phyloP scores from a whole-genome alignment of 2,797 vertebrate species.

The Crax fasciolata region DNA sequence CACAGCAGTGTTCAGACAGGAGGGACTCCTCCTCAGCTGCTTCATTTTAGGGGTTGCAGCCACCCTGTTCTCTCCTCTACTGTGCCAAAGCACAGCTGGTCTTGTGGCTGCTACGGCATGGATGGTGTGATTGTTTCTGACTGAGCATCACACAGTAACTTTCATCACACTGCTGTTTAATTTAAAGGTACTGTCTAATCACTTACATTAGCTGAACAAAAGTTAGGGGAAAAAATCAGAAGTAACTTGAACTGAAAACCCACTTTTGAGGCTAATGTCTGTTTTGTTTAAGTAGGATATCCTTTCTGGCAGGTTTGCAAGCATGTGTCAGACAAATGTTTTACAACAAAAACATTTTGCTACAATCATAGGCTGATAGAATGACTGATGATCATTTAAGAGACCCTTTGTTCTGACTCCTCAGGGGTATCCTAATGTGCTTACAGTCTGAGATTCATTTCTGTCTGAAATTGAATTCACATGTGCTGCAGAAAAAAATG shows the following conservation, averaged over 20 bases:
- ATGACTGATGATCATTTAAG: constrained; percentile 67
- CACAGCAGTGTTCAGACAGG: fast-evolving
- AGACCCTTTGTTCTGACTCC: constrained; percentile 72
- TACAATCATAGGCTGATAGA: constrained; percentile 66
- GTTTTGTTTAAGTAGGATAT: constrained; percentile 59
- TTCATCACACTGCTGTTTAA: background rate
- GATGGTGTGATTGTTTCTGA: background rate
- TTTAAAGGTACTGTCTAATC: background rate
- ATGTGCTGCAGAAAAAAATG: constrained; percentile 59
- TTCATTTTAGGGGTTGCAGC: background rate
- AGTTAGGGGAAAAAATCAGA: background rate
- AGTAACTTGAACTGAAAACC: background rate
- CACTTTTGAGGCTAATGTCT: constrained; percentile 28
- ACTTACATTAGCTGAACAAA: background rate
- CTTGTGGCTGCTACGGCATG: background rate
- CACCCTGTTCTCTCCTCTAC: background rate
- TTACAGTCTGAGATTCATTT: constrained; percentile 69
- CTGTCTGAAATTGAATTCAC: constrained; percentile 70
- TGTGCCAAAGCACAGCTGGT: background rate
- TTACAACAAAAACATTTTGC: constrained; percentile 70
- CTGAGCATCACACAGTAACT: background rate
- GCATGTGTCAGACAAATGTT: constrained; percentile 79
- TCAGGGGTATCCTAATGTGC: constrained; percentile 59
- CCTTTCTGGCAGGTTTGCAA: constrained; percentile 74
- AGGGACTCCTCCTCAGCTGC: background rate